Conservation (phyloP, 2,113 vertebrate genomes). For the Clarias macrocephalus region DNA sequence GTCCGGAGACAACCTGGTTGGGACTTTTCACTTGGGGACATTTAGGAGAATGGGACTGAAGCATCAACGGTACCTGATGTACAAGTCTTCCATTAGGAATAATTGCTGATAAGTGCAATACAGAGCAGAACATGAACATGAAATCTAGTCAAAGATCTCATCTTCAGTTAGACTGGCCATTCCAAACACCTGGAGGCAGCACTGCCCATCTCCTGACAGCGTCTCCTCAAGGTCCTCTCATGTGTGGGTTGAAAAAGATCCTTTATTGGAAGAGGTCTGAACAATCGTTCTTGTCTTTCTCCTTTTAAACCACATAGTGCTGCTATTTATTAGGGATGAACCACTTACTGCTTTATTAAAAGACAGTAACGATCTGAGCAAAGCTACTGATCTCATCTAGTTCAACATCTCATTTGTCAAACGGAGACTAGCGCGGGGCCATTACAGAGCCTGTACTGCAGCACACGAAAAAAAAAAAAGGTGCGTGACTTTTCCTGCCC, state of each 20-base stretch:
- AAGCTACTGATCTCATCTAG: background rate
- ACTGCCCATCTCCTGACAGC: background rate
- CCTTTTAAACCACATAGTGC: background rate
- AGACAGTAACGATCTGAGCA: background rate
- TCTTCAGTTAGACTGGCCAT: constrained; percentile 11
- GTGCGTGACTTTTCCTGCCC: background rate
- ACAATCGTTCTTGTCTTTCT: background rate
- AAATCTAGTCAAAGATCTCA: constrained; percentile 14
- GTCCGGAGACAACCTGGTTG: background rate
- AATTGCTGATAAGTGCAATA: constrained; percentile 26
- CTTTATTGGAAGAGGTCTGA: background rate
- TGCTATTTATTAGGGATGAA: background rate
- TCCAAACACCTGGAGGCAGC: constrained; percentile 27
- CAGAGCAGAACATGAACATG: constrained; percentile 13
- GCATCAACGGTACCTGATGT: background rate
- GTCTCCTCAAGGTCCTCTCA: constrained; percentile 43
- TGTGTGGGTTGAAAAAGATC: constrained; percentile 32
- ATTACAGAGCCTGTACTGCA: background rate
- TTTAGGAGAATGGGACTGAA: background rate
- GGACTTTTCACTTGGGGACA: background rate
- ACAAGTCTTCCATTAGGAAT: background rate
- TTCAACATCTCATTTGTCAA: background rate
- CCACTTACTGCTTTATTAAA: constrained; percentile 23
- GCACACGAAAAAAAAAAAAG: background rate
- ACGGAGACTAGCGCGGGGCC: background rate